A percentile compares a stretch with the other conserved stretches of the same genome.
Conservation (phyloP, 2,797 vertebrate species). For the Enteromius fasciolatus region DNA sequence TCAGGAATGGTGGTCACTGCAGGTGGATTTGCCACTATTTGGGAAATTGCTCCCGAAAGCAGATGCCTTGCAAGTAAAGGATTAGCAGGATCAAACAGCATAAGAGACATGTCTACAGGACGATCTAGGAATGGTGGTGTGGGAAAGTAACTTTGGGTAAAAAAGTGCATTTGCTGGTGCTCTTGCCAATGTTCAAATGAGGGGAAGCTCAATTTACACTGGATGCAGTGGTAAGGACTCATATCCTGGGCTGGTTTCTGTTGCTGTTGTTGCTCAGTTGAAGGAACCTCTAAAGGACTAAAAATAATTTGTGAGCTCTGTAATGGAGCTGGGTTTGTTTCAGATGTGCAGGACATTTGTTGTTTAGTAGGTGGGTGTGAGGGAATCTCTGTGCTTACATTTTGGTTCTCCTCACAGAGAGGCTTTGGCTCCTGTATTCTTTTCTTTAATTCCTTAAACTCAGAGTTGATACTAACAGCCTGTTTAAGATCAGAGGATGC, state of each 20-base stretch:
- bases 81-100: slow-evolving; percentile 96
- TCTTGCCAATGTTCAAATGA: slow-evolving; percentile 98
- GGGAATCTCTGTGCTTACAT: slow-evolving; percentile 68
- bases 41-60: slow-evolving; percentile 90
- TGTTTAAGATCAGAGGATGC: slow-evolving; percentile 75
- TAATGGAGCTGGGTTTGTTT: slow-evolving; percentile 79
- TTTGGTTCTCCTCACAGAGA: slow-evolving; percentile 74
- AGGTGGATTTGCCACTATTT: slow-evolving; percentile 84
- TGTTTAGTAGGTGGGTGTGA: slow-evolving; percentile 64
- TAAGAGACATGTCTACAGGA: slow-evolving; percentile 91
- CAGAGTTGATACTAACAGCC: slow-evolving; percentile 75
- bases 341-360: slow-evolving; percentile 74
- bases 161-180: slow-evolving; percentile 95
- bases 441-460: slow-evolving; percentile 72
- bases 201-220: slow-evolving; percentile 92
- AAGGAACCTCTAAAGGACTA: slow-evolving; percentile 73
- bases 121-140: slow-evolving; percentile 93
- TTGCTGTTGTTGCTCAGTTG: slow-evolving; percentile 73
- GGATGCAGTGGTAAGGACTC: slow-evolving; percentile 94
- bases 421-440: slow-evolving; percentile 70
- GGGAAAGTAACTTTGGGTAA: slow-evolving; percentile 95
- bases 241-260: slow-evolving; percentile 79
- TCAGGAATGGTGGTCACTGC: slow-evolving; percentile 83
- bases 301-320: slow-evolving; percentile 81
- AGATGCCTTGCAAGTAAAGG: slow-evolving; percentile 93